Evolutionary conservation across 2,888 invertebrate genomes (phyloP).

Genomic region (Keiferia lycopersicella): DNA sequence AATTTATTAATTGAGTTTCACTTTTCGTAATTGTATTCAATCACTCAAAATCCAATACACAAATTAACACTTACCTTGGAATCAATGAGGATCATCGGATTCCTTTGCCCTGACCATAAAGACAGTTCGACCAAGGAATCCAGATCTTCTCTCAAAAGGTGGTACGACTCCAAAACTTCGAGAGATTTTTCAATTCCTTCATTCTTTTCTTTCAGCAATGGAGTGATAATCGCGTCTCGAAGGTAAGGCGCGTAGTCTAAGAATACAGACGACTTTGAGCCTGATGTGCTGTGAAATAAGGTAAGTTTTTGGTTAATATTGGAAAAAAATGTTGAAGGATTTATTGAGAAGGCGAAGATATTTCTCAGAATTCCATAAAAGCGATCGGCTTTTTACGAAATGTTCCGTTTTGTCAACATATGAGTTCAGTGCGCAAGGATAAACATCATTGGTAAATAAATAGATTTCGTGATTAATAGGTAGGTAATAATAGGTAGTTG

Average conservation of each 20-base stretch:
- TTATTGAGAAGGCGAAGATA: background rate
- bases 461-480: background rate
- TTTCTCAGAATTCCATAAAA: conserved; percentile 26
- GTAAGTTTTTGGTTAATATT: conserved; percentile 7
- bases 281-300: conserved; percentile 83
- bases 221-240: conserved; percentile 87
- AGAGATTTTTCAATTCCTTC: conserved; percentile 89
- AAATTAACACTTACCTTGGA: conserved; percentile 78
- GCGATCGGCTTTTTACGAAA: conserved; percentile 28
- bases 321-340: background rate
- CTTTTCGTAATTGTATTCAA: too few species aligned
- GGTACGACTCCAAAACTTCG: conserved; percentile 90
- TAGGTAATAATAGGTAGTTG: too few species aligned
- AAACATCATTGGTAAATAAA: conserved; percentile 25
- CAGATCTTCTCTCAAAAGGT: conserved; percentile 94
- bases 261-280: conserved; percentile 90
- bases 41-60: too few species aligned
- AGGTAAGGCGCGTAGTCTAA: conserved; percentile 94
- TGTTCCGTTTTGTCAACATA: conserved; percentile 25
- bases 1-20: too few species aligned
- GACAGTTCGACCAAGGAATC: conserved; percentile 93
- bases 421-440: conserved; percentile 32
- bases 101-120: conserved; percentile 89
- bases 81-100: conserved; percentile 89
- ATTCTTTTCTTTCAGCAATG: conserved; percentile 85